Evolutionary conservation across 2,797 vertebrate genomes (phyloP).

Genomic region (Melanotaenia pygmaea): DNA sequence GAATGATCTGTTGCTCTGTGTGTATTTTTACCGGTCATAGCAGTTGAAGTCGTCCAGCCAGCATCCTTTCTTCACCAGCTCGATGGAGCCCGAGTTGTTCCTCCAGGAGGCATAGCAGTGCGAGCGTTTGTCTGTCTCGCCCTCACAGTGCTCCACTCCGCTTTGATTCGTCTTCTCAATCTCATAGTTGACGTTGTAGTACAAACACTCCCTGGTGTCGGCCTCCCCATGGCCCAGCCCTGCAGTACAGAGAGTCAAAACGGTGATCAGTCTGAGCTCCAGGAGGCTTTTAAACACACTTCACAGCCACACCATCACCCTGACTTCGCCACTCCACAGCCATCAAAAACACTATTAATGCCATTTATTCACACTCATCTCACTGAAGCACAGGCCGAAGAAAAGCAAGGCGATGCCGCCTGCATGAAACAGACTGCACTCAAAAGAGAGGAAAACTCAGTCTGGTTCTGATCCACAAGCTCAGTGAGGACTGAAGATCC

Average conservation of each 20-base stretch:
- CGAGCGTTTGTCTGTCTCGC: constrained; percentile 91
- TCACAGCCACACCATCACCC: too few relatives aligned
- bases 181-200: constrained; percentile 95
- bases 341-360: too few relatives aligned
- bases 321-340: too few relatives aligned
- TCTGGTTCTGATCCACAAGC: too few relatives aligned
- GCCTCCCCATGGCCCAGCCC: constrained; percentile 86
- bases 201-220: constrained; percentile 89
- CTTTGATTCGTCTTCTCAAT: constrained; percentile 94
- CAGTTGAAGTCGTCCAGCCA: constrained; percentile 99
- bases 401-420: too few relatives aligned
- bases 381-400: too few relatives aligned
- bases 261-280: neutral
- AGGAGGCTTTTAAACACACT: neutral
- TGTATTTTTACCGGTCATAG: constrained; percentile 88
- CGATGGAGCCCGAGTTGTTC: constrained; percentile 90
- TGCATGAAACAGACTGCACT: too few relatives aligned
- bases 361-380: too few relatives aligned
- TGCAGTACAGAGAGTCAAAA: constrained; percentile 44
- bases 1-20: neutral
- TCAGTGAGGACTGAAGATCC: too few relatives aligned
- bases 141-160: constrained; percentile 91
- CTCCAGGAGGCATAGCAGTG: constrained; percentile 98
- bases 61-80: constrained; percentile 96
- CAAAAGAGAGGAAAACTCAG: too few relatives aligned